Evolutionary conservation across 2,888 invertebrate genomes (phyloP), one percentile per base, ranked within the genome.

Genomic region (Cylloceria caligata): DNA sequence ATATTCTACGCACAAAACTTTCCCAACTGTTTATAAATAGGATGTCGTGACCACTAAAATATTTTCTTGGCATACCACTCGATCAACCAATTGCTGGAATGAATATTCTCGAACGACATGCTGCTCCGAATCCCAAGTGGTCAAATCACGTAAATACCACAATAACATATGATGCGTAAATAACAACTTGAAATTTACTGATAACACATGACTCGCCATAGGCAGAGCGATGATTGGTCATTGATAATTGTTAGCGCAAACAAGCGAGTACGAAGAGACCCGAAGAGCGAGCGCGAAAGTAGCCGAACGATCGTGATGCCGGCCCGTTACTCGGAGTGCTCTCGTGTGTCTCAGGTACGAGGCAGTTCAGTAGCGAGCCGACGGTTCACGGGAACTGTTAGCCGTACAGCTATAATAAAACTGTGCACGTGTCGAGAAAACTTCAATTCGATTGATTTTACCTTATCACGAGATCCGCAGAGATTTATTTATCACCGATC

Each of bases 201-300:
- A 52, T 52, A 52, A 52, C 11, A 2, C 52, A 13, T 11, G 52
- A n/a, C n/a, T 57, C 30, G 16, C n/a, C 55, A 6, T 3, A 13
- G 13, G 11, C 24, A 13, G 16, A 34, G 9, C 16, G 60, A 36
- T 9, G 60, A 36, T 60, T 34, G 60, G 1, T 11, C n/a, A n/a
- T 9, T 24, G 24, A 49, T 19, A 11, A 71, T 81, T 19, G 55
- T 49, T 5, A 73, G 71, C 71, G 68, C 68, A 57, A 74, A 69
- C 39, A 42, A 52, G 64, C 34, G 36, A 49, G 64, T 52, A 69
- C 87, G 87, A 84, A 85, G 82, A 86, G 45, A 76, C 67, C 84
- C 87, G 88, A 88, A 82, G 80, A 47, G 67, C 76, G 77, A 86
- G 80, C 79, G 79, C 88, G 87, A 87, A 84, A 87, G 88, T 82